A percentile compares a stretch with the other conserved stretches of the same genome.
Conservation (phyloP, 37 sponge, comb jelly and placozoan genomes). For the Corticium candelabrum region DNA sequence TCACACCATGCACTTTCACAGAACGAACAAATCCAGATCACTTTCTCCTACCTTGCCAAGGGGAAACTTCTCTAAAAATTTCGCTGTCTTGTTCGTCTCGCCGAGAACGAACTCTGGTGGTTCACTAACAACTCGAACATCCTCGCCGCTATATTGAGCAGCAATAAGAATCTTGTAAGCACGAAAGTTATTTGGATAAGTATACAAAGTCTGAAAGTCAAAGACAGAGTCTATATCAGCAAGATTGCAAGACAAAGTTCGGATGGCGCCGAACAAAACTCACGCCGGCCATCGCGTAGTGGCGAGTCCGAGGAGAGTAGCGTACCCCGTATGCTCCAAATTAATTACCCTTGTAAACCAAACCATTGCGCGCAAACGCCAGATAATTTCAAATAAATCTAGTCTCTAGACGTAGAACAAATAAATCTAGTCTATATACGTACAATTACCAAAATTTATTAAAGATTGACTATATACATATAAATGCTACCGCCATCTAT, state of each 20-base stretch:
- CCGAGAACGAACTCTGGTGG: constrained; percentile 71
- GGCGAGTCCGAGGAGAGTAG: too few species aligned
- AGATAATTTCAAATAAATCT: too few species aligned
- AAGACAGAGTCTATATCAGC: not conserved
- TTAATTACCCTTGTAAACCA: too few species aligned
- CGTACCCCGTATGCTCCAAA: too few species aligned
- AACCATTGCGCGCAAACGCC: too few species aligned
- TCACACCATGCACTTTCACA: too few species aligned
- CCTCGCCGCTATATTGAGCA: constrained; percentile 70
- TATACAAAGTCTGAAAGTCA: constrained; percentile 62
- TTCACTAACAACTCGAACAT: constrained; percentile 48
- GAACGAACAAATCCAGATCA: too few species aligned
- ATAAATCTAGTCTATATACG: too few species aligned
- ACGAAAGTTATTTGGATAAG: constrained; percentile 77
- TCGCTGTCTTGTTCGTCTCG: constrained; percentile 59
- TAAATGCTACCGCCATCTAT: too few species aligned
- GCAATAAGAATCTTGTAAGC: constrained; percentile 75
- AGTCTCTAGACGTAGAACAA: too few species aligned
- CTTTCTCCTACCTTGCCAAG: constrained; percentile 63
- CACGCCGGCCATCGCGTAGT: not conserved
- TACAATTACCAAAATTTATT: too few species aligned
- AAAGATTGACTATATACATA: too few species aligned
- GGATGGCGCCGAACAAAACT: not conserved
- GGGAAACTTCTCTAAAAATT: constrained; percentile 77
- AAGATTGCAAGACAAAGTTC: not conserved